These are phyloP conservation scores for Himalopsyche anomala DNA, from an alignment of 2,888 invertebrate species.

Conservation along the genomic window DNA sequence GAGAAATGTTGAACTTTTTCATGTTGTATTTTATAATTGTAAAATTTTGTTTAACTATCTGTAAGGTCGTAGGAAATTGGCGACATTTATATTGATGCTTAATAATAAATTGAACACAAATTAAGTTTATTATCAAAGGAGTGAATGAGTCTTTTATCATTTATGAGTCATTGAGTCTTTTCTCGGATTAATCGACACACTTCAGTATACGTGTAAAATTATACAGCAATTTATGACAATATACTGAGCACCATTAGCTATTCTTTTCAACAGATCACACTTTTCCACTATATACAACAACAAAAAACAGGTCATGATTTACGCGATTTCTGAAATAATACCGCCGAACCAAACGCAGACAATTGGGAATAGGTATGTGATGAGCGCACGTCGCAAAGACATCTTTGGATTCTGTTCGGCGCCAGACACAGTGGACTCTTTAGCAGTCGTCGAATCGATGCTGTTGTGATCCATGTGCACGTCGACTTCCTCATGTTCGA, in stretches of 20 bases:
- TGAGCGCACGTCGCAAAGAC: slow-evolving; percentile 80
- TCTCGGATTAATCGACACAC: too few relatives aligned
- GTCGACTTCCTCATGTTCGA: slow-evolving; percentile 67
- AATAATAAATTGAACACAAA: too few relatives aligned
- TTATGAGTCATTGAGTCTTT: too few relatives aligned
- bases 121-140: too few relatives aligned
- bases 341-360: slow-evolving; percentile 92
- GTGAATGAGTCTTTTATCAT: too few relatives aligned
- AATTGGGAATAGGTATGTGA: slow-evolving; percentile 87
- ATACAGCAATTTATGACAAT: background rate
- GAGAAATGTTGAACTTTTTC: too few relatives aligned
- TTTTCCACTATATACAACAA: slow-evolving; percentile 14
- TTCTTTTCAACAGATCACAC: background rate
- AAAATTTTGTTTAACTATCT: too few relatives aligned
- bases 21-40: too few relatives aligned
- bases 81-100: too few relatives aligned
- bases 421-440: slow-evolving; percentile 68
- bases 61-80: too few relatives aligned
- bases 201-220: too few relatives aligned
- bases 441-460: slow-evolving; percentile 68
- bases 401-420: slow-evolving; percentile 72
- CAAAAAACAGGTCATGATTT: slow-evolving; percentile 69
- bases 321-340: slow-evolving; percentile 88
- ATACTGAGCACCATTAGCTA: background rate
- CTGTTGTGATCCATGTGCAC: slow-evolving; percentile 60